Percentiles rank a stretch among this genome's conserved stretches.
Conservation (phyloP, 37 sponge, comb jelly and placozoan genomes). For the Agelas oroides region DNA sequence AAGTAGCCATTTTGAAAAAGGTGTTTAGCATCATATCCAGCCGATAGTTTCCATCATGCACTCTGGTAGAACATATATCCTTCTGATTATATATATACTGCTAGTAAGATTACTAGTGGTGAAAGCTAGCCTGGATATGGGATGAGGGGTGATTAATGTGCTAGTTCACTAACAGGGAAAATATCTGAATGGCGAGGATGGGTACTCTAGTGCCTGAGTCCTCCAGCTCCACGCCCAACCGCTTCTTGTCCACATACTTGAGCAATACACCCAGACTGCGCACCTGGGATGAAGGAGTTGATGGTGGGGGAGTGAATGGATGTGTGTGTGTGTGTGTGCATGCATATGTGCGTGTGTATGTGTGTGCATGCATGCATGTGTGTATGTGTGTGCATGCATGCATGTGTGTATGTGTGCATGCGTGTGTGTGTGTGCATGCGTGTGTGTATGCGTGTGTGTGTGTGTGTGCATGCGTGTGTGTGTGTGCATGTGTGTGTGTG, state of each 20-base stretch:
- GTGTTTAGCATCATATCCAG: too few relatives aligned
- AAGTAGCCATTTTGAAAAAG: too few relatives aligned
- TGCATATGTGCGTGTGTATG: background rate
- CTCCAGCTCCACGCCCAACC: constrained; percentile 90
- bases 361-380: background rate
- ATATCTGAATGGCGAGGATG: constrained; percentile 74
- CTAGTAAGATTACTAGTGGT: too few relatives aligned
- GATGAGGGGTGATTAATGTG: background rate
- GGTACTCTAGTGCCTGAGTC: constrained; percentile 75
- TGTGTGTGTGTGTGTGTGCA: background rate
- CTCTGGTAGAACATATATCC: too few relatives aligned
- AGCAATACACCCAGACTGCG: constrained; percentile 84
- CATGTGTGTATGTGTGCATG: too few relatives aligned
- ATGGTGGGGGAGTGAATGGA: background rate
- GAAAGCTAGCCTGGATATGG: background rate
- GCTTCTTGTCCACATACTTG: constrained; percentile 91
- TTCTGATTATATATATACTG: too few relatives aligned
- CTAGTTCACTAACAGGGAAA: constrained; percentile 79
- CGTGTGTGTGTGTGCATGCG: too few relatives aligned
- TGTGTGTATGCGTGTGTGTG: background rate
- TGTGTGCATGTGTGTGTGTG: background rate
- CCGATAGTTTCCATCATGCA: too few relatives aligned
- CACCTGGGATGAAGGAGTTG: constrained; percentile 11
- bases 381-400: too few relatives aligned
- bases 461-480: background rate